These are phyloP conservation scores for Apodemus speciosus DNA, from an alignment of 2,113 vertebrate species.

Conservation along the genomic window DNA sequence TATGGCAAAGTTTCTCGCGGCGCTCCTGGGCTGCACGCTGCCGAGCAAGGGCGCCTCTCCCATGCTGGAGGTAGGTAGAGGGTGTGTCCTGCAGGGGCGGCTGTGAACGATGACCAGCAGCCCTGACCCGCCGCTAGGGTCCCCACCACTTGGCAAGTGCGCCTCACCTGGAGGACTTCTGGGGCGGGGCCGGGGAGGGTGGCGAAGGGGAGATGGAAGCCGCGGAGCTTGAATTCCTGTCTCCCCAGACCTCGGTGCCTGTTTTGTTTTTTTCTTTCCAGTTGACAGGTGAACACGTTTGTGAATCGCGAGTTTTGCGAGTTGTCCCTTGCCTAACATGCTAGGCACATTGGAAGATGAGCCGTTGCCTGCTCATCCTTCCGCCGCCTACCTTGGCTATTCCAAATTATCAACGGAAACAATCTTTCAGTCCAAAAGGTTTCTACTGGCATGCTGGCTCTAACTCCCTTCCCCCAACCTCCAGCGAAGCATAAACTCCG, in stretches of 20 bases:
- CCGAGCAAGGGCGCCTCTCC: conserved; percentile 85
- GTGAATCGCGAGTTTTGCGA: conserved; percentile 26
- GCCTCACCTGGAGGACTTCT: neutral
- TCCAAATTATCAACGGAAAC: neutral
- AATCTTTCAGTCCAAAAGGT: neutral
- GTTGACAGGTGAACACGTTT: conserved; percentile 5
- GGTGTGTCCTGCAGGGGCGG: conserved; percentile 39
- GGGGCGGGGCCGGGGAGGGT: neutral
- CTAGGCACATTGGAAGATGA: neutral
- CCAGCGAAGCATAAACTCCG: neutral
- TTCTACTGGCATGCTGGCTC: neutral
- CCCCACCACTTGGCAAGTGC: neutral
- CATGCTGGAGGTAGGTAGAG: conserved; percentile 86
- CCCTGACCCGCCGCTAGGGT: neutral
- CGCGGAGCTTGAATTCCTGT: neutral
- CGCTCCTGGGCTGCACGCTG: conserved; percentile 89
- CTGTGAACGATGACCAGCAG: neutral
- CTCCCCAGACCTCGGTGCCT: neutral
- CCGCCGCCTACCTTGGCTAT: neutral
- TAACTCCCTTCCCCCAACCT: neutral
- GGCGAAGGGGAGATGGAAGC: neutral
- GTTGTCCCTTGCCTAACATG: conserved; percentile 30
- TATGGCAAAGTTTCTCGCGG: conserved; percentile 92
- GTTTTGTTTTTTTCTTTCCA: too few species aligned
- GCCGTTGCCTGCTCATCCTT: neutral